Conservation (phyloP, 2,113 vertebrate genomes). For the Hippocampus guttulatus region DNA sequence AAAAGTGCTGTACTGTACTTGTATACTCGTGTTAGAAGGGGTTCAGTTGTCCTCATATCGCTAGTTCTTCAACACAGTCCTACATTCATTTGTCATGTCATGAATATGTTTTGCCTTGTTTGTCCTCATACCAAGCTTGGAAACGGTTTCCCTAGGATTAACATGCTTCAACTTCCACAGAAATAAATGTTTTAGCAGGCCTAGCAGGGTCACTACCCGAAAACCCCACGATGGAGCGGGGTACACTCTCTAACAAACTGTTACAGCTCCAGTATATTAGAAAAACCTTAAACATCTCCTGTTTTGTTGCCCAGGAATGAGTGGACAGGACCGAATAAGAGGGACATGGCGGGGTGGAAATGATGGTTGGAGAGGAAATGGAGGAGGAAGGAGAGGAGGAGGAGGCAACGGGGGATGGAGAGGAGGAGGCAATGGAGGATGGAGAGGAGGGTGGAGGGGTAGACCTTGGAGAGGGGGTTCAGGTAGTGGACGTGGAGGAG, state of each 20-base stretch:
- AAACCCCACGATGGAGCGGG: not conserved
- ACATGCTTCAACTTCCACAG: too few species aligned
- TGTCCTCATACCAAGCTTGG: too few species aligned
- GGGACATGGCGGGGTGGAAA: constrained; percentile 63
- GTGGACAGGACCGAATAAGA: constrained; percentile 46
- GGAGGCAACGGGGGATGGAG: constrained; percentile 11
- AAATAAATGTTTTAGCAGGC: too few species aligned
- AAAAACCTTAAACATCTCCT: not conserved
- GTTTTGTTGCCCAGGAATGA: constrained; percentile 47
- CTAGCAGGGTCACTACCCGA: too few species aligned
- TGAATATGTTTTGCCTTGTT: too few species aligned
- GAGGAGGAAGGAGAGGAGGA: constrained; percentile 47
- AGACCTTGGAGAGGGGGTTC: constrained; percentile 8
- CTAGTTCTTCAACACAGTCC: not conserved
- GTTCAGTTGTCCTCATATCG: not conserved
- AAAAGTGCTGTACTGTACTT: not conserved
- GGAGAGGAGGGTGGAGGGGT: constrained; percentile 23
- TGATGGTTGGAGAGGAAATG: constrained; percentile 36
- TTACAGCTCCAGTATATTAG: not conserved
- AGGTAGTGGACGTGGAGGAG: constrained; percentile 21
- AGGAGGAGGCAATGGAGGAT: constrained; percentile 1
- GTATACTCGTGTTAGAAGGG: too few species aligned
- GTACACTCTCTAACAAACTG: not conserved
- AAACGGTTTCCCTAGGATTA: too few species aligned
- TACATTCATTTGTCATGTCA: too few species aligned